Base-by-base conservation (phyloP, 2,888 invertebrate genomes). In the Erebia palarica region DNA sequence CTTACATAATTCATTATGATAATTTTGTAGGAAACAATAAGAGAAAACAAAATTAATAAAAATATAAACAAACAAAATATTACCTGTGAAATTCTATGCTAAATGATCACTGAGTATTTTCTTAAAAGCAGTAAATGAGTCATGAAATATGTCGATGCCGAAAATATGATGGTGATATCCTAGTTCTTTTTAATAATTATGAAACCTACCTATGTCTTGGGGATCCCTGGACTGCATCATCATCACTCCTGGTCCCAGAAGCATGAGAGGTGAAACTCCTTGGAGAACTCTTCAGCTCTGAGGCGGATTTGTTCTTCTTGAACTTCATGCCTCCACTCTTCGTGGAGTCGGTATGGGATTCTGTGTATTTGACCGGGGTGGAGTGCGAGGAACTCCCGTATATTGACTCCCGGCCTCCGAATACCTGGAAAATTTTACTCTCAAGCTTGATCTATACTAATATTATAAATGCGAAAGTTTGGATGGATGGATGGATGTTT, bases 361-460 rank as follows among this genome's bases (percentile, higher is more conserved):
- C 92, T 0, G 84, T 83, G 73, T 84, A 87, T 71, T 90, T 90
- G 1, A 92, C 86, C 0, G 93, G 93, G 0, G 93, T 92, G 0
- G 92, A 92, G 76, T 92, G 92, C 0, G 87, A 87, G 0, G 92
- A 92, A 13, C 90, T 90, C 63, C 94, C 93, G 16, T 95, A 95
- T 1, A 96, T 95, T 90, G 97, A 97, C 78, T 97, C 97, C 73
- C 97, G 92, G 8, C 98, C 98, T 9, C 98, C 98, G 83, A 98
- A 98, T 3, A 96, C 96, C 96, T 96, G 84, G 0, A 3, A 61
- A 59, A 27, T 36, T 11, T 18, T 2, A 69, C 68, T n/a, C 36
- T 49, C n/a, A 36, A 36, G 36, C 36, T 36, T 36, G 27, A 4
- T 21, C 3, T 21, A 2, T 21, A n/a, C n/a, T n/a, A n/a, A n/a